Evolutionary conservation across 2,888 invertebrate species (phyloP), one percentile per base, ranked within the genome.

Genomic region (Itoplectis maculator): DNA sequence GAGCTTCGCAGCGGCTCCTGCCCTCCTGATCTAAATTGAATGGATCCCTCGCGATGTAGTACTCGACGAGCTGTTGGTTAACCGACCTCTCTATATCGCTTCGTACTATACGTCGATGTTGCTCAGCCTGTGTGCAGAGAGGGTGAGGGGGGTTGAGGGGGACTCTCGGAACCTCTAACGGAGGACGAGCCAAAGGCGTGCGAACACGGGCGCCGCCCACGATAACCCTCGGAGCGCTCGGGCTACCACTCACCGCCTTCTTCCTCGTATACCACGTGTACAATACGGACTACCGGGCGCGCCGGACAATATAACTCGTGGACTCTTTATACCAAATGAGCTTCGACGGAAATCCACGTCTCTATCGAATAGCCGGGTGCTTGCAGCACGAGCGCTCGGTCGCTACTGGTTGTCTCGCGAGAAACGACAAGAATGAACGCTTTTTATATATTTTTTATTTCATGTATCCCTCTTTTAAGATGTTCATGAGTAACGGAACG

Each of bases 11-110:
- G 29, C 42, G 45, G 40, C 42, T 54, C 59, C 59, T 77, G 68
- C 56, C 56, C 77, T 69, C 59, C 86, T 86, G 86, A 88, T 88
- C 87, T 86, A 88, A 88, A 88, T 88, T 86, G 87, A 88, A 88
- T 88, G 86, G 86, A 85, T 87, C 68, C 81, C 82, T 85, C 72
- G 81, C 76, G 86, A 87, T 83, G 65, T 86, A 85, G 81, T 81
- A 79, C 73, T 61, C 73, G 73, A 45, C 18, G 8, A 47, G 70
- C 59, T 29, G 73, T 73, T 73, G 35, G 35, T 37, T 35, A 61
- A 45, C 61, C 47, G 61, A 61, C 37, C 61, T 73, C 73, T 73
- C 59, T 61, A n/a, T 61, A 40, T 59, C 15, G 1, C 8, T 9
- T 1, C 4, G 20, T 23, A 29, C n/a, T n/a, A n/a, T n/a, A 5